phyloP scores from a whole-genome alignment of 2,888 invertebrate genomes.

The Heliothis peltigera region DNA sequence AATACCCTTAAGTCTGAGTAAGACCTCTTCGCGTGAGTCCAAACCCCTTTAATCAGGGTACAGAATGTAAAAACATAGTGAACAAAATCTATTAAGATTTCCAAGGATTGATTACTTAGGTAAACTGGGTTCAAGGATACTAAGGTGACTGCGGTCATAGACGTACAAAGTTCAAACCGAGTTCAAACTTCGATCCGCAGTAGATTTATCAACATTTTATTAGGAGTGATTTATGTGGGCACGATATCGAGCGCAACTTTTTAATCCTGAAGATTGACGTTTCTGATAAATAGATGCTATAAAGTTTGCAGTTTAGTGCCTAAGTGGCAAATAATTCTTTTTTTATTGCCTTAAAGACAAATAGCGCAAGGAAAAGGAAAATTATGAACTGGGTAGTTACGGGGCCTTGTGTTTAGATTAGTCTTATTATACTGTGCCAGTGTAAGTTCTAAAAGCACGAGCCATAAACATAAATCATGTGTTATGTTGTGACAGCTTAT shows the following conservation, averaged over 20 bases:
- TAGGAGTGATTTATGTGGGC: conserved; percentile 34
- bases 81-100: conserved; percentile 53
- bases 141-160: conserved; percentile 53
- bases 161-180: conserved; percentile 37
- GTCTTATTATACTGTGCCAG: background rate
- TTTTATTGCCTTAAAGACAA: background rate
- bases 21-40: conserved; percentile 26
- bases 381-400: background rate
- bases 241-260: conserved; percentile 32
- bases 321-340: background rate
- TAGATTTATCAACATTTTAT: conserved; percentile 41
- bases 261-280: conserved; percentile 26
- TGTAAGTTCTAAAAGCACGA: conserved; percentile 27
- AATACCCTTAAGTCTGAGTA: conserved; percentile 40
- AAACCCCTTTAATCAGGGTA: conserved; percentile 21
- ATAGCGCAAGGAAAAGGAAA: background rate
- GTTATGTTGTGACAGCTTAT: conserved; percentile 53
- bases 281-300: conserved; percentile 8
- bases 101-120: conserved; percentile 38
- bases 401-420: background rate
- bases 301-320: conserved; percentile 1
- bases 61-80: conserved; percentile 24
- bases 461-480: conserved; percentile 49
- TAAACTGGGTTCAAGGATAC: conserved; percentile 46
- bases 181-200: conserved; percentile 36